phyloP scores from a whole-genome alignment of 2,113 vertebrate species.

The Taxidea taxus region DNA sequence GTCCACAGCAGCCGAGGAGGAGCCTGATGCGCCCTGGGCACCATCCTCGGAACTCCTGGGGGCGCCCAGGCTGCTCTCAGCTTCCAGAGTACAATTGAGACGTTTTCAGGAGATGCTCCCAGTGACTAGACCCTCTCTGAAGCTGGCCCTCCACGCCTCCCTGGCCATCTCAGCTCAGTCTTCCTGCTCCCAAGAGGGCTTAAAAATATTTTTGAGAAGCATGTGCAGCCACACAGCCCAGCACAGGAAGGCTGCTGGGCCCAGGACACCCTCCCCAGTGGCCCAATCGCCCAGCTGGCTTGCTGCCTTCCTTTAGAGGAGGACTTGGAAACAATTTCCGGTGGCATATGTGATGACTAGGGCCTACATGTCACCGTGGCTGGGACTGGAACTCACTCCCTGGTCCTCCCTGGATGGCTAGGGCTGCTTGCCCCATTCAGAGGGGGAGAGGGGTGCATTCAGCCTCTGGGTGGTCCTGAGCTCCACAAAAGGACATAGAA shows the following conservation, averaged over 20 bases:
- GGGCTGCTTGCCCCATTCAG: neutral
- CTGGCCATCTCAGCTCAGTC: fast-evolving
- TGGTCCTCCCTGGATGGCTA: neutral
- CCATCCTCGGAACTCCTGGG: no score
- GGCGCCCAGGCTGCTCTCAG: neutral
- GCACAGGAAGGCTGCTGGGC: neutral
- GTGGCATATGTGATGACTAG: neutral
- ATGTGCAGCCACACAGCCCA: neutral
- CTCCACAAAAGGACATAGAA: neutral
- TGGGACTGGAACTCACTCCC: neutral
- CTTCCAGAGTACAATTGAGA: neutral
- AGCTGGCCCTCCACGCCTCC: neutral
- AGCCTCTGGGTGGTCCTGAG: no score
- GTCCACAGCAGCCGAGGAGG: neutral
- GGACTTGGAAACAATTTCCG: neutral
- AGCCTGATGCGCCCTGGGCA: neutral
- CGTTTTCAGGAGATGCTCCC: neutral
- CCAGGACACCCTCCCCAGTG: neutral
- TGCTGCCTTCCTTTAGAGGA: neutral
- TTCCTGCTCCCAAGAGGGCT: neutral
- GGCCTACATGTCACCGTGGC: neutral
- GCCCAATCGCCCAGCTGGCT: neutral
- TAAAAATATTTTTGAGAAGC: neutral
- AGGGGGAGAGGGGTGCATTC: neutral
- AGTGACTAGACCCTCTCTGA: fast-evolving